These are phyloP conservation scores for Eudemis profundana DNA, from an alignment of 2,888 invertebrate genomes.

Conservation along the genomic window DNA sequence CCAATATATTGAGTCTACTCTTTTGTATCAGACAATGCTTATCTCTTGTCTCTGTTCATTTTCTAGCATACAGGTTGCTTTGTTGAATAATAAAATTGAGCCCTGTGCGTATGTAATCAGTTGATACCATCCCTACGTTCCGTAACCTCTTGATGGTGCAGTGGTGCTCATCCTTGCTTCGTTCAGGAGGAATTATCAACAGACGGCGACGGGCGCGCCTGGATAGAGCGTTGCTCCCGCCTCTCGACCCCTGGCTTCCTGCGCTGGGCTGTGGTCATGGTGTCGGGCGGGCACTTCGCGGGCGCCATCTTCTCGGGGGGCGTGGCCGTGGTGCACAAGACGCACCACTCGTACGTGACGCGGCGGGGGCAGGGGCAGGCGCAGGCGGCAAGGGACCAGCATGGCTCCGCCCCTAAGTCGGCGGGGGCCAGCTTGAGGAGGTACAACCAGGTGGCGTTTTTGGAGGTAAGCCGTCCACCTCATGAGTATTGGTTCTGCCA, in stretches of 20 bases:
- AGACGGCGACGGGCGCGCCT: conserved; percentile 74
- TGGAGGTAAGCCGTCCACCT: conserved; percentile 84
- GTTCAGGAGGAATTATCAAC: conserved; percentile 80
- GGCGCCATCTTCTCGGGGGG: conserved; percentile 75
- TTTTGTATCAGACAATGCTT: no score
- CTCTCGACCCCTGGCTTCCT: conserved; percentile 73
- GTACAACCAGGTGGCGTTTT: conserved; percentile 91
- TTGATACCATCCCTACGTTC: no score
- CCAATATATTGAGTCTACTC: no score
- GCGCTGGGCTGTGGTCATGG: conserved; percentile 91
- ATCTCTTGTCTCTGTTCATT: no score
- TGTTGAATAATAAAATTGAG: no score
- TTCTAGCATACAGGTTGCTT: no score
- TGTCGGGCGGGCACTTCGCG: conserved; percentile 89
- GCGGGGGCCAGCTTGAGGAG: conserved; percentile 92
- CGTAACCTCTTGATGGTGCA: no score
- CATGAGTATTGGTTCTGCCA: no score
- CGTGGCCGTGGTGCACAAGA: conserved; percentile 88
- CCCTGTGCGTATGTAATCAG: no score
- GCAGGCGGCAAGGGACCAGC: conserved; percentile 88
- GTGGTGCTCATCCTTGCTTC: no score
- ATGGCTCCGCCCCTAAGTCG: conserved; percentile 88
- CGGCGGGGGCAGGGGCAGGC: conserved; percentile 93
- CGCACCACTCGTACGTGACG: conserved; percentile 93
- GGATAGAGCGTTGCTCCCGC: conserved; percentile 70